Evolutionary conservation across 2,888 invertebrate genomes (phyloP).

Genomic region (Chaitophorus viminalis): DNA sequence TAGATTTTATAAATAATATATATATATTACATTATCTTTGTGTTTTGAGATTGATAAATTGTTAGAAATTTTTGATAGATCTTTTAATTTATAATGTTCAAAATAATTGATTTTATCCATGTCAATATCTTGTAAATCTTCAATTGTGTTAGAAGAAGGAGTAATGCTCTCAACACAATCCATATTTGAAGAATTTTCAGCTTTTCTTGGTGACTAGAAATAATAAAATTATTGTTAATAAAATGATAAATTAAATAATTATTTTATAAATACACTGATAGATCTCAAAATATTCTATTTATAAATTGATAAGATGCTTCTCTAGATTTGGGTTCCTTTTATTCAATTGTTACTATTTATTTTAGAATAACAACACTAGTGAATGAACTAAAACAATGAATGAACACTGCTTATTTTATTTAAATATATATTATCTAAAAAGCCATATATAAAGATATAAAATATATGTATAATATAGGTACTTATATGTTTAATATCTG

Average conservation of each 20-base stretch:
- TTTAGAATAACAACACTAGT: too few species aligned
- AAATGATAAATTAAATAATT: too few species aligned
- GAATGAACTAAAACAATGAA: too few species aligned
- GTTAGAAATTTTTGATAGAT: slow-evolving; percentile 41
- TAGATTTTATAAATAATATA: background rate
- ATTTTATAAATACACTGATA: too few species aligned
- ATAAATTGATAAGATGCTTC: slow-evolving; percentile 1
- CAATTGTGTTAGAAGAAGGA: slow-evolving; percentile 5
- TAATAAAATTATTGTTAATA: background rate
- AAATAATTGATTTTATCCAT: slow-evolving; percentile 27
- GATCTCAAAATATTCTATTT: background rate
- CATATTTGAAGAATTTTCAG: slow-evolving; percentile 34
- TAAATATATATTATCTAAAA: too few species aligned
- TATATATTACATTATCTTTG: slow-evolving; percentile 45
- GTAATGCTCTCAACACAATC: slow-evolving; percentile 47
- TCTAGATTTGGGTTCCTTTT: too few species aligned
- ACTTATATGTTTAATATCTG: too few species aligned
- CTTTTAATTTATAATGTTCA: slow-evolving; percentile 53
- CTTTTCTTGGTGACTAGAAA: slow-evolving; percentile 11
- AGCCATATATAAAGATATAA: too few species aligned
- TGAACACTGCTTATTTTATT: too few species aligned
- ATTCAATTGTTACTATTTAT: too few species aligned
- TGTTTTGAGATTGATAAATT: slow-evolving; percentile 25
- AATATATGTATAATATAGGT: too few species aligned
- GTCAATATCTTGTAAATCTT: slow-evolving; percentile 45